Percentiles rank a stretch among this genome's conserved stretches.
phyloP scores from a whole-genome alignment of 2,888 invertebrate species.

The Tortrix viridana region DNA sequence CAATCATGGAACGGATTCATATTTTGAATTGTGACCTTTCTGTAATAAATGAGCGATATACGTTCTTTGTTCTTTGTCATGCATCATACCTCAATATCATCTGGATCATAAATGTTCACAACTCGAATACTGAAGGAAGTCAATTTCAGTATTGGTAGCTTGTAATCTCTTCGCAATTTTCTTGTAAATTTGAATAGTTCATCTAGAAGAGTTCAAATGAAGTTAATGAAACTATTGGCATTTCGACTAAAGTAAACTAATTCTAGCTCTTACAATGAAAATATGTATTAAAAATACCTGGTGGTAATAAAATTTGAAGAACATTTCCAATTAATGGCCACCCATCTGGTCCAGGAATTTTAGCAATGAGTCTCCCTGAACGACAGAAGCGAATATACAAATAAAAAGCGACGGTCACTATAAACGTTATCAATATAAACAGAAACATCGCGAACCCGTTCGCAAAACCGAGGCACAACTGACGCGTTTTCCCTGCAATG shows the following conservation, averaged over 20 bases:
- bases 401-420: conserved; percentile 11
- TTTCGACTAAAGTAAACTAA: no score
- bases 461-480: conserved; percentile 8
- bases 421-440: conserved; percentile 8
- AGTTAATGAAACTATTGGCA: background rate
- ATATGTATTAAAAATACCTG: conserved; percentile 41
- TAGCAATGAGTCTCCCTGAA: conserved; percentile 47
- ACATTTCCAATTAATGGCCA: conserved; percentile 55
- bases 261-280: background rate
- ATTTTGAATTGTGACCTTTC: no score
- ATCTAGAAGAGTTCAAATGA: conserved; percentile 8
- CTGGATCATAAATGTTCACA: conserved; percentile 43
- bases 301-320: conserved; percentile 46
- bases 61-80: no score
- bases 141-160: conserved; percentile 39
- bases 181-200: conserved; percentile 41
- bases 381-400: conserved; percentile 31
- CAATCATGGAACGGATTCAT: no score
- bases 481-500: background rate
- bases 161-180: conserved; percentile 29
- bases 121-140: conserved; percentile 35
- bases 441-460: conserved; percentile 18
- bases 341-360: conserved; percentile 58
- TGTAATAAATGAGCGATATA: no score
- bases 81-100: conserved; percentile 44